Percentiles rank a stretch among this genome's conserved stretches.
phyloP scores from a whole-genome alignment of 2,797 vertebrate genomes.

The Mus caroli region DNA sequence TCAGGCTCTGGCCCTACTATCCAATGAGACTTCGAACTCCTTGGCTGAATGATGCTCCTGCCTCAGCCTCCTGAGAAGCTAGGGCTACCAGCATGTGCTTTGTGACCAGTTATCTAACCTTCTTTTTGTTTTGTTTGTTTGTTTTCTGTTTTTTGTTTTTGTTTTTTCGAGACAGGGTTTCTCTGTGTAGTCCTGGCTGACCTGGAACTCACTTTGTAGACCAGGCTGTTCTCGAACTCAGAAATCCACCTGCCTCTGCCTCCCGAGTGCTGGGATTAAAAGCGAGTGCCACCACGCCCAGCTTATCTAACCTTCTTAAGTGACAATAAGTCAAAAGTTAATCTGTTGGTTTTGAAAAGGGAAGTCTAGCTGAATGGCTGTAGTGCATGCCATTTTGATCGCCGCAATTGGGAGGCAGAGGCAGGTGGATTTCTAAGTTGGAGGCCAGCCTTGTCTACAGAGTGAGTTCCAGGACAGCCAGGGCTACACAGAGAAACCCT shows the following conservation, averaged over 20 bases:
- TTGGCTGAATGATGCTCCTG: neutral
- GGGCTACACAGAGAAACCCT: neutral
- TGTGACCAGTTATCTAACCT: neutral
- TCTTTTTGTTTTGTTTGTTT: neutral
- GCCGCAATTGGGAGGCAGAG: neutral
- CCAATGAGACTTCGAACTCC: neutral
- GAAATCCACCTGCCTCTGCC: too few species aligned
- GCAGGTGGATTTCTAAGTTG: neutral
- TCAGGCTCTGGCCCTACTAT: neutral
- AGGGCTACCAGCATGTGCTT: neutral
- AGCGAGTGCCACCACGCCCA: too few species aligned
- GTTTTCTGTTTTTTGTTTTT: too few species aligned
- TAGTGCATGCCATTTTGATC: neutral
- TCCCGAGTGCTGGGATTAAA: too few species aligned
- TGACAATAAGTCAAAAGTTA: slow-evolving; percentile 22
- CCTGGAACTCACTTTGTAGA: too few species aligned
- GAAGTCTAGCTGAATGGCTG: neutral
- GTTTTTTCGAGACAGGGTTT: too few species aligned
- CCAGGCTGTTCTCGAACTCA: too few species aligned
- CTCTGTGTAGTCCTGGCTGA: too few species aligned
- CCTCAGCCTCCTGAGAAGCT: neutral
- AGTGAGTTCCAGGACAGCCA: neutral
- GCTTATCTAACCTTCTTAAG: neutral
- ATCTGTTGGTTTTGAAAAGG: slow-evolving; percentile 22
- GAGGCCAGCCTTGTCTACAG: neutral